Base-by-base conservation (phyloP, 2,113 vertebrate species). In the Laticauda colubrina region DNA sequence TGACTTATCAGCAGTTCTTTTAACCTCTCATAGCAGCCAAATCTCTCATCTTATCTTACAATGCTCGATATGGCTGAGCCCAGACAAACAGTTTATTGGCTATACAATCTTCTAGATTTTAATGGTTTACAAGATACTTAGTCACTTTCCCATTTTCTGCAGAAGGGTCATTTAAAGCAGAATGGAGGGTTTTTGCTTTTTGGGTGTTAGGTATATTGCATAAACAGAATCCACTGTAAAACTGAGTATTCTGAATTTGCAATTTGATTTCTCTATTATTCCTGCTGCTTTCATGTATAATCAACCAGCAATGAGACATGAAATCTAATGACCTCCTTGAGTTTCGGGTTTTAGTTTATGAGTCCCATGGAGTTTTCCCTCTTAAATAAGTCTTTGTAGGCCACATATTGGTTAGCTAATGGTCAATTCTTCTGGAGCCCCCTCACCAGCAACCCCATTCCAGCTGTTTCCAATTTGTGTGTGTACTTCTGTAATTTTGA, bases 121-220 rank as follows among this genome's bases (percentile, higher is more conserved):
- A 96, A 97, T 96, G 96, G 94, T 93, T 97, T 94, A 96, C 97
- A 97, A 97, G 96, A 45, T 96, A 96, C 97, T 97, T 96, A 95
- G 94, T 97, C 94, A 95, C 95, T 96, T 51, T 97, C 97, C 94
- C 94, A 93, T 96, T 91, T 96, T 96, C 93, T 95, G 93, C 94
- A 95, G 96, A 97, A 96, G 94, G 90, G 95, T 92, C 43, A 90
- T 96, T 97, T 96, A 95, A 97, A 97, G 95, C 92, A 94, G 94
- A 97, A 96, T 95, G 96, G 95, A 81, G n/a, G 0, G 34, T 0
- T 43, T 57, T 39, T n/a, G 39, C 29, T 91, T 94, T 94, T 86
- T 11, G 64, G 12, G 90, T 87, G 45, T 93, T 51, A 93, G 93
- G 53, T 1, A 2, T 61, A 88, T 92, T 87, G 34, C 88, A 90